Base-by-base conservation (phyloP, 2,797 vertebrate genomes). In the Acanthurus leucopareius region DNA sequence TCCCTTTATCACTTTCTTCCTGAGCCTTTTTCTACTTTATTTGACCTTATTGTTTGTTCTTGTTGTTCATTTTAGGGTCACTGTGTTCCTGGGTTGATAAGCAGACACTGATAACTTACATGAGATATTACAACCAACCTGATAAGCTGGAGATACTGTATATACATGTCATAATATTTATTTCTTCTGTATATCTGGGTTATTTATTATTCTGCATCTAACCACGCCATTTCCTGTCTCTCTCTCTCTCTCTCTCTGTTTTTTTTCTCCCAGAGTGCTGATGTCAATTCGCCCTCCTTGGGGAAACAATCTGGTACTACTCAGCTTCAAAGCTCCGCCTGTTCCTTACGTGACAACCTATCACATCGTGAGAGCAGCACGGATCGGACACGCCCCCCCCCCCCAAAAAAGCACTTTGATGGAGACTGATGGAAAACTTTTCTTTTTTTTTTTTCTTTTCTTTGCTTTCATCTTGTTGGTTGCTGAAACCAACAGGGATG, bases 191-290 rank as follows among this genome's bases (percentile, higher is more conserved):
- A 62, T 91, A 83, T 88, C 83, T 57, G 60, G 11, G 67, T 60
- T 71, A 73, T 69, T 85, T 79, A 88, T 90, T 86, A 82, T 66
- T 54, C 51, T 20, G 2, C 45, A 25, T 76, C 58, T 85, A 73
- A 93, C 83, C 61, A 67, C 73, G 61, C 60, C 17, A 16, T 85
- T 77, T 78, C 58, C 66, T 60, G 53, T 69, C 53, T 81, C 62
- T 49, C 10, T 80, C 54, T 72, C 7, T 79, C 22, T 88, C 52
- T 79, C 8, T 82, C 1, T 48, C 5, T 14, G 1, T 61, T 10
- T 42, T 74, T 77, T 72, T 70, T 82, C 81, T 79, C 91, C 14
- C 89, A 96, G 95, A 96, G 89, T 95, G 95, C 89, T 96, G 93
- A 96, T 92, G 88, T 84, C 80, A 71, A 72, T 52, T 10, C 47